Evolutionary conservation across 2,888 invertebrate species (phyloP), one percentile per base, ranked within the genome.

Genomic region (Esperia sulphurella): DNA sequence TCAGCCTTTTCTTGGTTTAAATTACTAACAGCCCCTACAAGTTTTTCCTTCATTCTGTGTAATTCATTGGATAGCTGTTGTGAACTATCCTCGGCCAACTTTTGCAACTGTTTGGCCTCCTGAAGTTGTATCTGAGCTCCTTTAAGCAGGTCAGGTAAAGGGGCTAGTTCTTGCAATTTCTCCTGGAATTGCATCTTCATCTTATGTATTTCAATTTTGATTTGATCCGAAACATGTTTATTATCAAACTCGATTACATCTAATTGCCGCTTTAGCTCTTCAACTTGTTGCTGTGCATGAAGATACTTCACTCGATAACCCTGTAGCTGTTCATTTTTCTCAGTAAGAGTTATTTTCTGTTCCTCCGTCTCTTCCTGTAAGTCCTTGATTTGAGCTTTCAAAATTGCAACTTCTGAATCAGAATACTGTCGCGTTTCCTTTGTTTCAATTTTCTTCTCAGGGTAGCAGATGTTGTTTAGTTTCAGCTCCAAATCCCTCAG

Each of bases 121-220:
- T 83, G 83, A 38, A 87, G 53, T 51, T 87, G 86, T 8, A 85
- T 81, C 49, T 86, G 85, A 0, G 87, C 78, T 0, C 82, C 83
- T 58, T 84, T 85, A 46, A 88, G 53, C 33, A 88, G 56, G 52
- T 86, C 86, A 0, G 88, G 87, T 31, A 88, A 50, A 0, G 87
- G 85, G 0, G 84, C 79, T 13, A 88, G 55, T 47, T 87, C 87
- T 51, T 83, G 78, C 1, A 88, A 57, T 49, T 87, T 86, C 54
- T 85, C 84, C 75, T 87, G 83, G 46, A 88, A 88, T 52, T 86
- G 84, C 73, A 83, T 80, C 87, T 88, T 88, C 82, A 87, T 85
- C 54, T 79, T 85, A 53, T 86, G 87, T 50, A 88, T 82, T 68
- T 88, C 87, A 8, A 83, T 63, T 49, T 86, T 84, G 51, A 88